phyloP scores from a whole-genome alignment of 2,888 invertebrate species.

The Plebejus melissa region DNA sequence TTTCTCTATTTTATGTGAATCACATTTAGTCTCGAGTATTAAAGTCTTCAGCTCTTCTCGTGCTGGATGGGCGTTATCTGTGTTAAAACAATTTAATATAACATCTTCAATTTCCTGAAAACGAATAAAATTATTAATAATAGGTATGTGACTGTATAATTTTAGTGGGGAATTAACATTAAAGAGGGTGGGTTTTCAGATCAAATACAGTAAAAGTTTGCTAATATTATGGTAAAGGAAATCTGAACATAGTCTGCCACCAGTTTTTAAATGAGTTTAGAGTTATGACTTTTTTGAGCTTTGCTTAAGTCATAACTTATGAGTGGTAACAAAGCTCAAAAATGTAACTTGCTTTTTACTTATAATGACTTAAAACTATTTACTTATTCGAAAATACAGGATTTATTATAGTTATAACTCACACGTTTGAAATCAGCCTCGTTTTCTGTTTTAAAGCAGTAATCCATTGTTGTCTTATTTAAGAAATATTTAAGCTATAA shows the following conservation, averaged over 20 bases:
- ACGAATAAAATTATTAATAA: not conserved
- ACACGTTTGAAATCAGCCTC: conserved; percentile 44
- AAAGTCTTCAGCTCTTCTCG: conserved; percentile 46
- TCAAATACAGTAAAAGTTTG: too few relatives aligned
- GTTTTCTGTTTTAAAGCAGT: conserved; percentile 32
- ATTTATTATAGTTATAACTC: conserved; percentile 34
- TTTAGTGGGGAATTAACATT: not conserved
- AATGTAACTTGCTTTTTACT: too few relatives aligned
- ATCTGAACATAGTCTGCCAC: too few relatives aligned
- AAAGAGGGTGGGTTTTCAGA: too few relatives aligned
- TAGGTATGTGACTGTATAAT: not conserved
- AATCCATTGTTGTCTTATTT: conserved; percentile 26
- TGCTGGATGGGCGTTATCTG: conserved; percentile 26
- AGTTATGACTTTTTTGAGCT: too few relatives aligned
- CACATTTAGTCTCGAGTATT: conserved; percentile 44
- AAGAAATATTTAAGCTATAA: too few relatives aligned
- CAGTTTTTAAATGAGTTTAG: too few relatives aligned
- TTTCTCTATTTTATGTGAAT: conserved; percentile 42
- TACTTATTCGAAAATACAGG: too few relatives aligned
- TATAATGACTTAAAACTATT: too few relatives aligned
- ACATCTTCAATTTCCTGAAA: conserved; percentile 48
- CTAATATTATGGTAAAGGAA: too few relatives aligned
- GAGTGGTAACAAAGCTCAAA: too few relatives aligned
- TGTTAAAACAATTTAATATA: conserved; percentile 43
- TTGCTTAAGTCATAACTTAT: too few relatives aligned